phyloP scores from a whole-genome alignment of 2,113 vertebrate genomes.

The Phrynosoma blainvillii region DNA sequence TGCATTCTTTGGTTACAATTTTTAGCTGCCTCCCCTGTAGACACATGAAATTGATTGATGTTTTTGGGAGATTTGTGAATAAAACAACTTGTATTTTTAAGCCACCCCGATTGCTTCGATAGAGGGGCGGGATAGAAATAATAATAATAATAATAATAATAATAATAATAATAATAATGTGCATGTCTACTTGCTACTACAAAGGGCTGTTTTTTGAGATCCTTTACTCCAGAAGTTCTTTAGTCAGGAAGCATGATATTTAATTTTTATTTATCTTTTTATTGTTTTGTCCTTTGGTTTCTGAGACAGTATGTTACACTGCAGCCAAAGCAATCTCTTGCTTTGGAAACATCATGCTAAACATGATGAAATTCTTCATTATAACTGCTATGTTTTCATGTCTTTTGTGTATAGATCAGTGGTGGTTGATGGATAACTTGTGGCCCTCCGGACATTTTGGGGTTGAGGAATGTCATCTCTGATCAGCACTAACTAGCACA shows the following conservation, averaged over 20 bases:
- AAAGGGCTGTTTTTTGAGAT: not conserved
- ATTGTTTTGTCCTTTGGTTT: not conserved
- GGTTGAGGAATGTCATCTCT: not conserved
- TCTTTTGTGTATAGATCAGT: not conserved
- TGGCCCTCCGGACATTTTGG: not conserved
- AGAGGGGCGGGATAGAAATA: too few relatives aligned
- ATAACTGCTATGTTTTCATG: not conserved
- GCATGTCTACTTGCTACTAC: not conserved
- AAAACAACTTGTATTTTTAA: not conserved
- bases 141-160: too few relatives aligned
- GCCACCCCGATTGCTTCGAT: too few relatives aligned
- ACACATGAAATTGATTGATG: not conserved
- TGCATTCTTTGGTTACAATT: not conserved
- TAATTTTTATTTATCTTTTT: not conserved
- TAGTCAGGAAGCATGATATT: not conserved
- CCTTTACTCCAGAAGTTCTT: not conserved
- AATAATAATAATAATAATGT: too few relatives aligned
- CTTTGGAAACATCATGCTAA: not conserved
- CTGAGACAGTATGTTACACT: not conserved
- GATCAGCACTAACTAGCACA: not conserved
- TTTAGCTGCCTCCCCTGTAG: not conserved
- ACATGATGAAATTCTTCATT: not conserved
- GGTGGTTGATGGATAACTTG: too few relatives aligned
- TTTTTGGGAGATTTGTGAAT: not conserved
- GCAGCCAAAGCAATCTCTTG: not conserved